phyloP scores from a whole-genome alignment of 1,140 invertebrate species.

The Carposina sasakii region DNA sequence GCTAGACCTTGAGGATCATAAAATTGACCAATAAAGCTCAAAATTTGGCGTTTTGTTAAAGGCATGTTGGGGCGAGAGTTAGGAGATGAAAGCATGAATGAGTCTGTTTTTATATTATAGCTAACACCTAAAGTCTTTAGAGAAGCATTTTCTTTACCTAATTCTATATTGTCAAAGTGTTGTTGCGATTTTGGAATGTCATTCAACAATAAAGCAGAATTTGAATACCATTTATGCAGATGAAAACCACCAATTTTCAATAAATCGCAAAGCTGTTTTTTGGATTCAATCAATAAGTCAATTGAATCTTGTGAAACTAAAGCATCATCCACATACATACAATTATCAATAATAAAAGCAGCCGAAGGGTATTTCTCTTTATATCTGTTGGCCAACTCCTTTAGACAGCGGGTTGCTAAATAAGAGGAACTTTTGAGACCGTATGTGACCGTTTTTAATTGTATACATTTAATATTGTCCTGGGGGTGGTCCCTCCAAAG shows the following conservation, averaged over 20 bases:
- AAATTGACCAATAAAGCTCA: too few relatives aligned
- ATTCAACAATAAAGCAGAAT: constrained; percentile 3
- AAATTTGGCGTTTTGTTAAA: too few relatives aligned
- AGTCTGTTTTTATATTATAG: too few relatives aligned
- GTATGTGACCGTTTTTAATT: constrained; percentile 23
- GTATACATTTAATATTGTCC: neutral
- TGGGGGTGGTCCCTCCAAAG: neutral
- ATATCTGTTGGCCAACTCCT: constrained; percentile 24
- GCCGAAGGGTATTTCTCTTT: constrained; percentile 6
- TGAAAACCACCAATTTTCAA: constrained; percentile 15
- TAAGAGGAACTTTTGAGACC: constrained; percentile 27
- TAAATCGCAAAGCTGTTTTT: neutral
- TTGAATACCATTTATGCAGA: constrained; percentile 23
- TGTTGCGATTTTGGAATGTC: neutral
- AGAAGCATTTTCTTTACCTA: too few relatives aligned
- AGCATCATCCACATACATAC: constrained; percentile 4
- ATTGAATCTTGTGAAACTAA: neutral
- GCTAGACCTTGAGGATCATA: too few relatives aligned
- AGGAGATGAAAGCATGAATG: too few relatives aligned
- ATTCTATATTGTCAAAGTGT: too few relatives aligned
- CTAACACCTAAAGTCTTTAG: too few relatives aligned
- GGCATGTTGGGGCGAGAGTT: too few relatives aligned
- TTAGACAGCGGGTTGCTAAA: constrained; percentile 32
- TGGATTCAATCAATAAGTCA: neutral
- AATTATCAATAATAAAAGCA: constrained; percentile 1